These are phyloP conservation scores for Tor tambroides DNA, from an alignment of 2,113 vertebrate genomes.

Conservation along the genomic window DNA sequence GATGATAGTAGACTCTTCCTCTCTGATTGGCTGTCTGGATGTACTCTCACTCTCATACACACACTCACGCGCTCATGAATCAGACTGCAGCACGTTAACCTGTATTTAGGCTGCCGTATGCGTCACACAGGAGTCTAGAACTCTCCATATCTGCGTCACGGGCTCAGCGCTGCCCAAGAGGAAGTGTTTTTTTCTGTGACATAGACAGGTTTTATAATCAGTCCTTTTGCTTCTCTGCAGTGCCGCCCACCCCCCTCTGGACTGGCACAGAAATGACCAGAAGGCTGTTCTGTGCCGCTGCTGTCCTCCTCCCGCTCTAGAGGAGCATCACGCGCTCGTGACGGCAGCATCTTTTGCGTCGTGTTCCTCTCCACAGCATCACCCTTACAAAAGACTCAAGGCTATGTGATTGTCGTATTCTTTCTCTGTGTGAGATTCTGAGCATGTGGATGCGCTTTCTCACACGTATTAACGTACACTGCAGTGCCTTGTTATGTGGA, in stretches of 20 bases:
- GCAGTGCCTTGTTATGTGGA: background rate
- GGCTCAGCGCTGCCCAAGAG: constrained; percentile 35
- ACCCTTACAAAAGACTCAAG: constrained; percentile 38
- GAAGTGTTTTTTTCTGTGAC: constrained; percentile 46
- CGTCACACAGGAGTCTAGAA: constrained; percentile 38
- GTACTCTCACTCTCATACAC: constrained; percentile 25
- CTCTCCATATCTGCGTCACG: constrained; percentile 56
- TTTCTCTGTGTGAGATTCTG: background rate
- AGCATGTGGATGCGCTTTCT: background rate
- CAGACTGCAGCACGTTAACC: constrained; percentile 43
- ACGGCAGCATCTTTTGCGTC: constrained; percentile 54
- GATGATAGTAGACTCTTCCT: constrained; percentile 51
- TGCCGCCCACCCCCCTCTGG: constrained; percentile 31
- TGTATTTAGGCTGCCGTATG: constrained; percentile 36
- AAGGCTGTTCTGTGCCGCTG: constrained; percentile 47
- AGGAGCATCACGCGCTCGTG: constrained; percentile 61
- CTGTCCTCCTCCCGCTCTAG: constrained; percentile 36
- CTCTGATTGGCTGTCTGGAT: constrained; percentile 49
- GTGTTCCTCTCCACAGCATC: constrained; percentile 43
- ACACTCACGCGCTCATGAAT: constrained; percentile 32
- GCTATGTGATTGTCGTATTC: constrained; percentile 3
- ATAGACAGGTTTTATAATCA: constrained; percentile 56
- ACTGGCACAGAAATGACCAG: constrained; percentile 33
- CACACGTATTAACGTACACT: constrained; percentile 19
- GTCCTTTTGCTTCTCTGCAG: constrained; percentile 42